Evolutionary conservation across 2,113 vertebrate genomes (phyloP).

Genomic region (Orcinus orca): DNA sequence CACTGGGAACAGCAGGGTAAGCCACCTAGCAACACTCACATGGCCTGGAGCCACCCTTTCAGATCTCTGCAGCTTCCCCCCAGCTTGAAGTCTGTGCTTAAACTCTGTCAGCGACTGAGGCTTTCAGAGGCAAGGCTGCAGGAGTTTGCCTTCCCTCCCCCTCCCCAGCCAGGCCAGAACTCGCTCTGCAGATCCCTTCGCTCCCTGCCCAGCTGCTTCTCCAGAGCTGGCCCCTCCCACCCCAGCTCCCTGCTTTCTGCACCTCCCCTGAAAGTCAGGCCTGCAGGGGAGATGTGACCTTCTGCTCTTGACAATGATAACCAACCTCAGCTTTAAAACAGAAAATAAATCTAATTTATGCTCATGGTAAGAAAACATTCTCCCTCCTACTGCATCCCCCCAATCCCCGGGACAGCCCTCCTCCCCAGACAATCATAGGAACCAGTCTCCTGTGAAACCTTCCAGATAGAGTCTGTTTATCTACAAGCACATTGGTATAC

Average conservation of each 20-base stretch:
- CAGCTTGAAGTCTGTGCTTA: not conserved
- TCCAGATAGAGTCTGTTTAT: not conserved
- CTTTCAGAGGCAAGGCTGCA: not conserved
- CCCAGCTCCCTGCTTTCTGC: not conserved
- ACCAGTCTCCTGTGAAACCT: not conserved
- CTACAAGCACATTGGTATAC: not conserved
- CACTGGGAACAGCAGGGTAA: slow-evolving; percentile 32
- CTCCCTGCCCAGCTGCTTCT: not conserved
- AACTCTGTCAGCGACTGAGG: not conserved
- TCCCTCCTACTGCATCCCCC: not conserved
- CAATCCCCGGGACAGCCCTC: not conserved
- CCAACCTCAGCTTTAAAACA: not conserved
- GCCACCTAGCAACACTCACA: slow-evolving; percentile 38
- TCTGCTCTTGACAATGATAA: not conserved
- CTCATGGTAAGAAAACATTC: not conserved
- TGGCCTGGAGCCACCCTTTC: not conserved
- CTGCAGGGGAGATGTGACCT: not conserved
- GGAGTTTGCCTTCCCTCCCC: not conserved
- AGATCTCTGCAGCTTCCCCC: not conserved
- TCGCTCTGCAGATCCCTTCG: not conserved
- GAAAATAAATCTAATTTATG: not conserved
- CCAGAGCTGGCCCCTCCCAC: accelerated
- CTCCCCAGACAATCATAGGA: too few species aligned
- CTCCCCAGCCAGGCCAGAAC: not conserved
- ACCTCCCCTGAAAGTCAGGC: not conserved